Percentiles rank a stretch among this genome's conserved stretches.
These are phyloP conservation scores for Eilema griseolum DNA, from an alignment of 2,888 invertebrate genomes.

Conservation along the genomic window DNA sequence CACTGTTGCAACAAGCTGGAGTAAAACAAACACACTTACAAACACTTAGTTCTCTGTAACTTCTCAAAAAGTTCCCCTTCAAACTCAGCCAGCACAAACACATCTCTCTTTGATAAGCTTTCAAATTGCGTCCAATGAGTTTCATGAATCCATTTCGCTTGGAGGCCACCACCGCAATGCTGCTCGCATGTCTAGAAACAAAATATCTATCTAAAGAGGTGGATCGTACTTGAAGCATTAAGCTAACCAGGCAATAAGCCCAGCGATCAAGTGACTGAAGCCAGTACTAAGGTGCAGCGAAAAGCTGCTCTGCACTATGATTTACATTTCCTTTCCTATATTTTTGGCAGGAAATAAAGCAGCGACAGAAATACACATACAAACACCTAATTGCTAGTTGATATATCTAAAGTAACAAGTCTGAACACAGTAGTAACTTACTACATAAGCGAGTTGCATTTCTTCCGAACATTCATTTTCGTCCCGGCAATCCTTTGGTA, in stretches of 20 bases:
- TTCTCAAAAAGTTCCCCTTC: conserved; percentile 90
- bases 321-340: too few relatives aligned
- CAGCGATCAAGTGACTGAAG: neutral
- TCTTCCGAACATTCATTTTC: conserved; percentile 87
- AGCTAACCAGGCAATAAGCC: neutral
- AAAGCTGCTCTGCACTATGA: neutral
- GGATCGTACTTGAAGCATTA: neutral
- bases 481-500: conserved; percentile 78
- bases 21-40: conserved; percentile 84
- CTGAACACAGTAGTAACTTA: conserved; percentile 60
- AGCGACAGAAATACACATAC: too few relatives aligned
- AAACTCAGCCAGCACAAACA: conserved; percentile 93
- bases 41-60: conserved; percentile 88
- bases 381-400: too few relatives aligned
- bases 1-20: neutral
- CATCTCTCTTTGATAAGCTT: conserved; percentile 89
- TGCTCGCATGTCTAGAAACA: conserved; percentile 85
- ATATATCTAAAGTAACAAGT: neutral
- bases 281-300: neutral
- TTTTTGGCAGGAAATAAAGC: too few relatives aligned
- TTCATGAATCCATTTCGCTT: conserved; percentile 89
- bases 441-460: conserved; percentile 88
- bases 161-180: conserved; percentile 83
- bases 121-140: conserved; percentile 87
- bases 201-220: conserved; percentile 36